Percentiles rank a stretch among this genome's conserved stretches.
phyloP scores from a whole-genome alignment of 2,888 invertebrate genomes.

The Dryobotodes eremita region DNA sequence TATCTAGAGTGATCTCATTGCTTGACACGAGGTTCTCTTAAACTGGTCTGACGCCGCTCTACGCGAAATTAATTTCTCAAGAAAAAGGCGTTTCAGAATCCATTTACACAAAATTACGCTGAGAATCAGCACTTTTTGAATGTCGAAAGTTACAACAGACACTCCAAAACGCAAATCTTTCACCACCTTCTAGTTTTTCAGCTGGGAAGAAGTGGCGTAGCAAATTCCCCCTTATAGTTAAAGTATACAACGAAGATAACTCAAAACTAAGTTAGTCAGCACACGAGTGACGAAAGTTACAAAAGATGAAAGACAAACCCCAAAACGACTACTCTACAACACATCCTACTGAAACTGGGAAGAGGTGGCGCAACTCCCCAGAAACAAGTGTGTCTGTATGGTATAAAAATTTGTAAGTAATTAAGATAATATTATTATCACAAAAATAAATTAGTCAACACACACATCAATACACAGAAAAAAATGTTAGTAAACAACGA shows the following conservation, averaged over 20 bases:
- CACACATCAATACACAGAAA: slow-evolving; percentile 31
- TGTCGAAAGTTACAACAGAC: not conserved
- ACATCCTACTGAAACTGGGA: not conserved
- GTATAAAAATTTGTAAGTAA: slow-evolving; percentile 5
- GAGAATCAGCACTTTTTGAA: not conserved
- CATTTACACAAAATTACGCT: not conserved
- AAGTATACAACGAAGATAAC: not conserved
- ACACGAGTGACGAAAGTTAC: slow-evolving; percentile 2
- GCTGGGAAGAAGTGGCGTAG: not conserved
- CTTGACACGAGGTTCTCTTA: not conserved
- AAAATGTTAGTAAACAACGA: slow-evolving; percentile 64
- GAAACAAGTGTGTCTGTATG: not conserved
- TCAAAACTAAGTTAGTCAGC: slow-evolving; percentile 30
- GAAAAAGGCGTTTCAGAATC: not conserved
- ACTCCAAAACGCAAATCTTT: too few relatives aligned
- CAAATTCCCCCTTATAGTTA: not conserved
- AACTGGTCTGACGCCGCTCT: not conserved
- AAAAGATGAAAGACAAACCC: not conserved
- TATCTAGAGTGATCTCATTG: not conserved
- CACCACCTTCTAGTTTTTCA: not conserved
- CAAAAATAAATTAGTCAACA: slow-evolving; percentile 41
- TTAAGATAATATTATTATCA: not conserved
- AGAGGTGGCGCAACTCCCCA: not conserved
- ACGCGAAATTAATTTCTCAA: not conserved
- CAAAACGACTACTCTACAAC: not conserved